phyloP scores from a whole-genome alignment of 2,113 vertebrate genomes.

The Corapipo altera region DNA sequence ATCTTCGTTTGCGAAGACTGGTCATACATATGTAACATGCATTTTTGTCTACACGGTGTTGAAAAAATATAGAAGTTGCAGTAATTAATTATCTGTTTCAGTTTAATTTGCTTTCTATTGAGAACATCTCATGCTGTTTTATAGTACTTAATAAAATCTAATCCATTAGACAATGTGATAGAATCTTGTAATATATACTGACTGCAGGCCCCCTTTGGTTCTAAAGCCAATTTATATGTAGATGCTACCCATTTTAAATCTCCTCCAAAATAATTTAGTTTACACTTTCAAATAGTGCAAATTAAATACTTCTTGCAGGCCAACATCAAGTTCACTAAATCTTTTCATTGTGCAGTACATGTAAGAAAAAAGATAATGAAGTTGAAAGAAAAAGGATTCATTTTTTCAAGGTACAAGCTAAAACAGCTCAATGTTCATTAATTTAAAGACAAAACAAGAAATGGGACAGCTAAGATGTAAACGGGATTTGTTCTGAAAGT shows the following conservation, averaged over 20 bases:
- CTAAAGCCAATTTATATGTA: conserved; percentile 83
- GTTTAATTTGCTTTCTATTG: conserved; percentile 72
- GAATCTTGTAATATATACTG: conserved; percentile 73
- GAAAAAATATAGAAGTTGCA: conserved; percentile 64
- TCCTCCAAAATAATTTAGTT: conserved; percentile 75
- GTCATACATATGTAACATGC: no score
- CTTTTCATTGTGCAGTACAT: background rate
- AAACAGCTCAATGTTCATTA: background rate
- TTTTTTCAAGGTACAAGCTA: background rate
- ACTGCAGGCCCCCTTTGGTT: conserved; percentile 72
- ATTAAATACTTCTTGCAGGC: conserved; percentile 56
- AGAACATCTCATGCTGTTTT: conserved; percentile 64
- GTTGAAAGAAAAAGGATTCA: background rate
- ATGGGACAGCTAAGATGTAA: background rate
- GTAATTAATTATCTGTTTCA: conserved; percentile 78
- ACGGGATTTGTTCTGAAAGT: background rate
- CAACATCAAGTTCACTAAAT: background rate
- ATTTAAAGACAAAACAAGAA: background rate
- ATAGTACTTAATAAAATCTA: conserved; percentile 81
- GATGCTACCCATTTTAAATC: conserved; percentile 78
- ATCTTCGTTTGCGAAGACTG: no score
- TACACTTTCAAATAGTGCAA: conserved; percentile 72
- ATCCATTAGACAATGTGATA: conserved; percentile 74
- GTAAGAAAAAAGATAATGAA: background rate
- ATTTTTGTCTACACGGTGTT: conserved; percentile 12